Evolutionary conservation across 2,113 vertebrate genomes (phyloP).

Genomic region (Urocolius indicus): DNA sequence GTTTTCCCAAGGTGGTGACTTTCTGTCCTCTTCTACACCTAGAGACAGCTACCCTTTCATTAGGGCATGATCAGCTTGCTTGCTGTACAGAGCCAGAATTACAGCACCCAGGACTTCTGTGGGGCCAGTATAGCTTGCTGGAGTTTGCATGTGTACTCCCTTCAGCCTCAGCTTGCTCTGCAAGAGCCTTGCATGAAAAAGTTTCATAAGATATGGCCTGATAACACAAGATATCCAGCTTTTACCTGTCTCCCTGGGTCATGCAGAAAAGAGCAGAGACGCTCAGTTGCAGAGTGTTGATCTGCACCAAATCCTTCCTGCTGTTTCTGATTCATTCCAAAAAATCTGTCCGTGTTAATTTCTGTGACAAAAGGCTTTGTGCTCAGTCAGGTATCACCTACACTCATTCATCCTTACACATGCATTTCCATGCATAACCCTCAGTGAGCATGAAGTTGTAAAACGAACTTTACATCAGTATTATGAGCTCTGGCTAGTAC

Average conservation of each 20-base stretch:
- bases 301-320: background rate
- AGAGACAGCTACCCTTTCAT: background rate
- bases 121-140: background rate
- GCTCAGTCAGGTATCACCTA: fast-evolving
- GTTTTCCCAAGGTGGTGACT: background rate
- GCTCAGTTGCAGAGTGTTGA: background rate
- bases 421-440: background rate
- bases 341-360: background rate
- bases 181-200: background rate
- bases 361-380: background rate
- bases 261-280: background rate
- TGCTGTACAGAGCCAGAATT: background rate
- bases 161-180: background rate
- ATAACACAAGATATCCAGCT: background rate
- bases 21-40: background rate
- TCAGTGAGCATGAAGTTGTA: background rate
- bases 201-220: background rate
- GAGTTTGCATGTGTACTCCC: background rate
- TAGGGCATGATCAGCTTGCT: background rate
- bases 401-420: background rate
- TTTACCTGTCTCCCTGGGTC: background rate
- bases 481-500: background rate
- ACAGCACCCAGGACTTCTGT: background rate
- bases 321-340: background rate
- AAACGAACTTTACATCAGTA: background rate